These are phyloP conservation scores for Melanotus villosus DNA, from an alignment of 2,888 invertebrate genomes.

Conservation along the genomic window DNA sequence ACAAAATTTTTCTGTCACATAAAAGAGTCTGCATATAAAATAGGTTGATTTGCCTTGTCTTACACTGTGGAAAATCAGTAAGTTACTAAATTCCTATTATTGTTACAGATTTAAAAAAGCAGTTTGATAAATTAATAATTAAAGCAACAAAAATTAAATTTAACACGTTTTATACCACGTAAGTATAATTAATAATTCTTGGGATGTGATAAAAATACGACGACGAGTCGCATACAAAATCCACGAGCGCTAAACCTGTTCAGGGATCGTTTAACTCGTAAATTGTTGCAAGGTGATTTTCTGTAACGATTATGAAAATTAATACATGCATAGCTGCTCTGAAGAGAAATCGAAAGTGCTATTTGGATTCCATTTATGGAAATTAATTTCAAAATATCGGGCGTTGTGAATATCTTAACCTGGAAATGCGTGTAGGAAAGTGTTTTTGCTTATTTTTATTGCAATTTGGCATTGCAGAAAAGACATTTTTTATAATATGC, in stretches of 20 bases:
- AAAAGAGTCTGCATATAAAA: no score
- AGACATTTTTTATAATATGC: no score
- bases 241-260: constrained; percentile 1
- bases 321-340: not conserved
- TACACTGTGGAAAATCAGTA: no score
- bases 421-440: no score
- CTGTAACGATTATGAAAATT: constrained; percentile 18
- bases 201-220: not conserved
- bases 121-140: no score
- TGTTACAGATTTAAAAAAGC: no score
- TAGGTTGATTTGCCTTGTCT: no score
- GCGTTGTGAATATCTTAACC: no score
- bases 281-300: constrained; percentile 13
- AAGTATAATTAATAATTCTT: constrained; percentile 15
- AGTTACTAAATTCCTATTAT: no score
- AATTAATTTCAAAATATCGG: not conserved
- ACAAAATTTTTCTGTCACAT: no score
- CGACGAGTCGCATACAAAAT: constrained; percentile 11
- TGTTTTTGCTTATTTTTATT: not conserved
- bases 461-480: not conserved
- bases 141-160: no score
- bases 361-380: not conserved
- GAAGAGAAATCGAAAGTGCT: constrained; percentile 14
- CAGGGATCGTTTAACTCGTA: constrained; percentile 4
- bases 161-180: no score